A percentile compares a stretch with the other conserved stretches of the same genome.
These are phyloP conservation scores for Asbolus verrucosus DNA, from an alignment of 1,140 invertebrate species.

Conservation along the genomic window DNA sequence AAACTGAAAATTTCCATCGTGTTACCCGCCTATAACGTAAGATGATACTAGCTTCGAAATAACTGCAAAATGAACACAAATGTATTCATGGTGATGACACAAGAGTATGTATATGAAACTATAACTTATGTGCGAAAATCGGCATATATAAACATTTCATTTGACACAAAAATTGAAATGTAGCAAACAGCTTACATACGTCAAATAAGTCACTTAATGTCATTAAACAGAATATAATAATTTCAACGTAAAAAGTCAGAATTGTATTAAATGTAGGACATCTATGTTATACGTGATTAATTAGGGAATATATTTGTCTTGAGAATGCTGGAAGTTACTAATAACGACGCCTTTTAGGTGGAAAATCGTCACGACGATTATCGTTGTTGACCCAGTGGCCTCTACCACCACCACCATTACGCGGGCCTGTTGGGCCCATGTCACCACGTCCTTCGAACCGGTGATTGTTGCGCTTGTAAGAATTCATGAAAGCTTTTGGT, in stretches of 20 bases:
- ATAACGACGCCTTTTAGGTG: conserved; percentile 35
- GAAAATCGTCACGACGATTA: conserved; percentile 41
- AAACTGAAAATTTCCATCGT: no score
- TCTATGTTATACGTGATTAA: background rate
- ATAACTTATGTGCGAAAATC: conserved; percentile 14
- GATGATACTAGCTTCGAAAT: no score
- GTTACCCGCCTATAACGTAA: no score
- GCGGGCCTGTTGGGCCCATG: conserved; percentile 28
- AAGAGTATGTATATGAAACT: conserved; percentile 31
- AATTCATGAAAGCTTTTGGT: conserved; percentile 36
- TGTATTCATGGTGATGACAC: conserved; percentile 9
- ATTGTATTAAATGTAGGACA: conserved; percentile 7
- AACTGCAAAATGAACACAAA: background rate
- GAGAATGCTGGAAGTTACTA: conserved; percentile 24
- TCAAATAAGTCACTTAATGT: background rate
- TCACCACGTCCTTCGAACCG: conserved; percentile 34
- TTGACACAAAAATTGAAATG: background rate
- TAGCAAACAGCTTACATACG: no score
- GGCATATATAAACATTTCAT: background rate
- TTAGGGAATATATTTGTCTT: conserved; percentile 24
- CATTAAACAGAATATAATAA: background rate
- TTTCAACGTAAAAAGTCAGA: background rate
- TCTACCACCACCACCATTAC: conserved; percentile 33
- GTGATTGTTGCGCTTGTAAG: conserved; percentile 35
- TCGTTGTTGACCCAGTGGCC: conserved; percentile 30